phyloP scores from a whole-genome alignment of 2,113 vertebrate species.

The Hypomesus transpacificus region DNA sequence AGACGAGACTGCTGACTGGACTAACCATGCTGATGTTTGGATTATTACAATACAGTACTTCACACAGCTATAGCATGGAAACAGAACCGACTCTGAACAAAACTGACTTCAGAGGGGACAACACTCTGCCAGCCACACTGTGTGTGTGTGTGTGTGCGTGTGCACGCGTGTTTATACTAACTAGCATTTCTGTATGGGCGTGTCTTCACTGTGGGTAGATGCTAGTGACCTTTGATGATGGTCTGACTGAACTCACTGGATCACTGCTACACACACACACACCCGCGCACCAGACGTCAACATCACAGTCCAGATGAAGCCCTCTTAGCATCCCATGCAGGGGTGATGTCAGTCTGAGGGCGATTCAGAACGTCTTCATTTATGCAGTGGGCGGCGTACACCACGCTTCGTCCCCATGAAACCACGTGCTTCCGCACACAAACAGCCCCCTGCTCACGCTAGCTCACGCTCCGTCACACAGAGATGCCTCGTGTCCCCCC shows the following conservation, averaged over 20 bases:
- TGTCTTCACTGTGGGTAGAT: conserved; percentile 56
- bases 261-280: conserved; percentile 16
- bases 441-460: no score
- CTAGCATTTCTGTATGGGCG: background rate
- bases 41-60: conserved; percentile 71
- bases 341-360: no score
- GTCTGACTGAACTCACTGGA: conserved; percentile 52
- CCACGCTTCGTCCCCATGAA: no score
- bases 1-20: conserved; percentile 48
- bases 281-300: background rate
- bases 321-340: no score
- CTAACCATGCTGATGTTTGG: conserved; percentile 61
- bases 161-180: conserved; percentile 9
- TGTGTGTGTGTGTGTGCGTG: conserved; percentile 11
- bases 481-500: no score
- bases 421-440: no score
- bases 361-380: no score
- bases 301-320: background rate
- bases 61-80: conserved; percentile 65
- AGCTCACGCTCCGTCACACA: no score
- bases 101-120: conserved; percentile 62
- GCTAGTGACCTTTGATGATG: conserved; percentile 68
- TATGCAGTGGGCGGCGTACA: no score
- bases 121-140: conserved; percentile 34
- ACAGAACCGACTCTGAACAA: conserved; percentile 68